These are phyloP conservation scores for Pungitius pungitius DNA, from an alignment of 2,113 vertebrate genomes.

Conservation along the genomic window DNA sequence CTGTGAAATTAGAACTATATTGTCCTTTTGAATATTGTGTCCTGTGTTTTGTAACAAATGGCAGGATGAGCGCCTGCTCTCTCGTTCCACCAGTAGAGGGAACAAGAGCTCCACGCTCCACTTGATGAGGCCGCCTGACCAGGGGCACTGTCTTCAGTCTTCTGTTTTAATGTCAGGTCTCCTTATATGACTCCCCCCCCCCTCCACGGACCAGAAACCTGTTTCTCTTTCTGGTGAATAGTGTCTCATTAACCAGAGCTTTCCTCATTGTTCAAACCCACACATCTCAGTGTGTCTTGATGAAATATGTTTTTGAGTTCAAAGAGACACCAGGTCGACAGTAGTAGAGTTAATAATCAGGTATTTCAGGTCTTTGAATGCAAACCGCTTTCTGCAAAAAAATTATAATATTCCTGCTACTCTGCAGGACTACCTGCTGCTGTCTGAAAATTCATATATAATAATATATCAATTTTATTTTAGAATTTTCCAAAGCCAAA, in stretches of 20 bases:
- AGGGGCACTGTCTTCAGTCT: not conserved
- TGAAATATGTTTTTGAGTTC: not conserved
- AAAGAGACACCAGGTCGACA: not conserved
- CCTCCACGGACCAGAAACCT: slow-evolving; percentile 2
- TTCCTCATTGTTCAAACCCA: not conserved
- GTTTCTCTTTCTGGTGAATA: slow-evolving; percentile 6
- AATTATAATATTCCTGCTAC: not conserved
- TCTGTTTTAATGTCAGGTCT: not conserved
- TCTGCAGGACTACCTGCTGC: not conserved
- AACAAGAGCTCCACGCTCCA: slow-evolving; percentile 26
- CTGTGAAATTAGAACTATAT: not conserved
- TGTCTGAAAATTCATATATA: not conserved
- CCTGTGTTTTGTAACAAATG: not conserved
- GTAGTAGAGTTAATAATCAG: not conserved
- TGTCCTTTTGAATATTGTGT: not conserved
- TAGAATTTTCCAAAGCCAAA: not conserved
- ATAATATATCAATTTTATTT: not conserved
- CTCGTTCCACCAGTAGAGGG: slow-evolving; percentile 52
- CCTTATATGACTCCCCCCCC: not conserved
- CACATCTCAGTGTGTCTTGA: not conserved
- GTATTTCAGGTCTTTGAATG: not conserved
- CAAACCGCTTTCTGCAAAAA: not conserved
- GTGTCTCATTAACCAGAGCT: not conserved
- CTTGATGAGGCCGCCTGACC: not conserved
- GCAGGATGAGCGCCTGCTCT: not conserved